Base-by-base conservation (phyloP, 1,140 invertebrate species). In the Anadara kagoshimensis region DNA sequence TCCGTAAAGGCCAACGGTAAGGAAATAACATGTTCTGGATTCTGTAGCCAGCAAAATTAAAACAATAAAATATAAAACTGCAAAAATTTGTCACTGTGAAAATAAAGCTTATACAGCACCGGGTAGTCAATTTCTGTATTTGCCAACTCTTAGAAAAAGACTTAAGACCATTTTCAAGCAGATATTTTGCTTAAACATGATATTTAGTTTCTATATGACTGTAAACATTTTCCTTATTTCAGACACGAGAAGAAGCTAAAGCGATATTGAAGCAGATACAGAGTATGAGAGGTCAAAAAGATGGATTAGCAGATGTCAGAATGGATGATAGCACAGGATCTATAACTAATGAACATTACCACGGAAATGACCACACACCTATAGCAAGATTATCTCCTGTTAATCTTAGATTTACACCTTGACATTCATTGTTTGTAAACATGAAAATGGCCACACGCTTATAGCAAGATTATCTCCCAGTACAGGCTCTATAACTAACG, bases 201-300 rank as follows among this genome's bases (percentile, higher is more conserved):
- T 22, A 1, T 4, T 51, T 51, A 10, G 16, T 18, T 51, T 16
- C 20, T 16, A 4, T 18, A 10, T 16, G 16, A 51, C 16, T 16
- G 49, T 51, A 51, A 22, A 51, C 20, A 51, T 16, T 51, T 18
- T 5, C 22, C 64, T 78, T 66, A 16, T 78, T 75, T 11, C 87
- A 95, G 94, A 96, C 95, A 0, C 95, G 96, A 89, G 95, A 97
- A 89, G 95, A 96, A 87, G 96, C 94, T 0, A 97, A 97, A 89
- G 93, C 94, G 1, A 90, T 98, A 64, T 86, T 98, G 0, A 94
- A 94, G 88, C 93, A 93, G 0, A 97, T 98, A 45, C 84, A 86
- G 65, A 78, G 80, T 20, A 49, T 81, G 22, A 76, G 85, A 18
- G 70, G 71, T 14, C 73, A 75, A 63, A 81, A 73, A 43, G 69